Base-by-base conservation (phyloP, 2,888 invertebrate genomes). In the Nowickia ferox region DNA sequence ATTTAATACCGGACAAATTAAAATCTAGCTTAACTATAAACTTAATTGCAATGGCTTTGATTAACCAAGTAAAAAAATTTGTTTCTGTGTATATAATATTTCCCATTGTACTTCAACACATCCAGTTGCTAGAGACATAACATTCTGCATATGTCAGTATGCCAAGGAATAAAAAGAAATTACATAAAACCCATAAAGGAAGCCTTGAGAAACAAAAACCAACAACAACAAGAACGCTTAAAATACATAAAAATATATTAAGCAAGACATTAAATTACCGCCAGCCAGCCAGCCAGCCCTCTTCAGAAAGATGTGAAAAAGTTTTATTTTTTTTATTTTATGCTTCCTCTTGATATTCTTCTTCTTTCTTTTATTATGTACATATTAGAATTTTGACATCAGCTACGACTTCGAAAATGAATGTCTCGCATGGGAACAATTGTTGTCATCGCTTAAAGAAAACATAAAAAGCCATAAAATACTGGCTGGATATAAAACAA, bases 351-450 rank as follows among this genome's bases (percentile, higher is more conserved):
- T 48, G 48, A 9, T 51, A 15, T 74, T 15, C 4, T 63, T 40
- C n/a, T 51, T 30, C 19, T 22, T 53, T 22, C 42, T 11, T 66
- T 46, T 15, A 59, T 59, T 69, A n/a, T 40, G 59, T 42, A 30
- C 30, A 30, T 30, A 57, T 75, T 72, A 61, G 81, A 61, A 74
- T 77, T 81, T 76, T 77, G 81, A 74, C 77, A 81, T 77, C 80
- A 65, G 74, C 76, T 72, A 59, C 75, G 74, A 71, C 79, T 84
- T 55, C 38, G 65, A 53, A 81, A 83, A 86, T 79, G 85, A 84
- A 90, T 91, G 90, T 89, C 90, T 90, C 90, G 89, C 89, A 88
- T 83, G 90, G 90, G 90, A 90, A 89, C 90, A 91, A 90, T 90
- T 91, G 88, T 88, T 80, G 79, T 80, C 79, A 84, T 84, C 78